A percentile compares a stretch with the other conserved stretches of the same genome.
Conservation (phyloP, 2,113 vertebrate genomes). For the Vombatus ursinus region DNA sequence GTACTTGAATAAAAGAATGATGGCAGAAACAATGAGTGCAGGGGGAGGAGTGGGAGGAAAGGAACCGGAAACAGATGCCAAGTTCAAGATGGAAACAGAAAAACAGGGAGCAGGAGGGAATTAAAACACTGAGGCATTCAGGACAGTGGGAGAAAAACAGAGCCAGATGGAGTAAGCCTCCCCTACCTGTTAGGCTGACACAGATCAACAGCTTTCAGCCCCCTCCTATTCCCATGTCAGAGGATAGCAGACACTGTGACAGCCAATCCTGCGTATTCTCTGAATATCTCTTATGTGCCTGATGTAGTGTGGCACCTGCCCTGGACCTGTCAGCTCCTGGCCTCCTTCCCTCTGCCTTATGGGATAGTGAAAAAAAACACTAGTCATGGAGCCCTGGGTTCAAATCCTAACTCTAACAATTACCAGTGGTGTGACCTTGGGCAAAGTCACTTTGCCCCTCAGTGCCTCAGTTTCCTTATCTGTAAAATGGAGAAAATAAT, state of each 20-base stretch:
- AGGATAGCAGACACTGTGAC: background rate
- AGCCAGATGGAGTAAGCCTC: conserved; percentile 73
- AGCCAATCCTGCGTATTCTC: background rate
- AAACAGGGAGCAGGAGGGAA: background rate
- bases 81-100: conserved; percentile 55
- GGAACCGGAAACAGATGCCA: conserved; percentile 49
- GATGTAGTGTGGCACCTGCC: background rate
- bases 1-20: background rate
- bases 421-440: background rate
- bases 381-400: background rate
- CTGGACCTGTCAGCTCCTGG: background rate
- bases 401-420: background rate
- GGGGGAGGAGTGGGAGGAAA: background rate
- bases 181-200: conserved; percentile 30
- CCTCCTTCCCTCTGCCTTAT: too few species aligned
- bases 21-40: background rate
- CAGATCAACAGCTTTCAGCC: background rate
- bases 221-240: background rate
- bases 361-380: background rate
- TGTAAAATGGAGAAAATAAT: background rate
- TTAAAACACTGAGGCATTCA: conserved; percentile 28
- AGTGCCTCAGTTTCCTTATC: background rate
- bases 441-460: background rate
- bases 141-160: conserved; percentile 51
- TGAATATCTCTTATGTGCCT: background rate